Conservation (phyloP, 2,797 vertebrate species). For the Aulostomus chinensis region DNA sequence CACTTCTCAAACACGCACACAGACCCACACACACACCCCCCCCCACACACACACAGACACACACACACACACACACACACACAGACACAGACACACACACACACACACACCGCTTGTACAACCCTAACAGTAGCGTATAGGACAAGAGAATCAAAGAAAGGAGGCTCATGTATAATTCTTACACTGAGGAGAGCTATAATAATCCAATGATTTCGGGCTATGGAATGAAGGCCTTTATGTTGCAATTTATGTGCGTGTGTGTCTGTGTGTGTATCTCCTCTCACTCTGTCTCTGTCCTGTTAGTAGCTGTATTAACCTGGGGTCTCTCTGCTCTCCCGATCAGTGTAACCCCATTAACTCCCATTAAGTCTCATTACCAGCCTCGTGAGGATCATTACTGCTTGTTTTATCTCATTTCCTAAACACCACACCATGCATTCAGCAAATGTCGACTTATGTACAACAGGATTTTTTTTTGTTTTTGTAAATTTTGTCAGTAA, state of each 20-base stretch:
- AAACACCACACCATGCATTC: conserved; percentile 46
- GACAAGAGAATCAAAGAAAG: conserved; percentile 61
- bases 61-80: conserved; percentile 12
- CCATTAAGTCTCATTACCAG: conserved; percentile 70
- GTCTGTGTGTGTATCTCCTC: neutral
- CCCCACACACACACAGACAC: neutral
- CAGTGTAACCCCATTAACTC: conserved; percentile 75
- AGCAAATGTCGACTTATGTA: conserved; percentile 12
- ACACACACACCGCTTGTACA: conserved; percentile 17
- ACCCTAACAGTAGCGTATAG: conserved; percentile 33
- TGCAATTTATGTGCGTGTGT: neutral
- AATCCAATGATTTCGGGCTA: conserved; percentile 49
- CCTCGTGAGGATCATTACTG: conserved; percentile 54
- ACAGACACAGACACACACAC: conserved; percentile 12
- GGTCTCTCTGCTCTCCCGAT: conserved; percentile 65
- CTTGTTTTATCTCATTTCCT: conserved; percentile 58
- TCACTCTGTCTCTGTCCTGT: conserved; percentile 57
- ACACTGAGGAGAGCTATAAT: conserved; percentile 37
- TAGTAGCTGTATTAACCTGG: conserved; percentile 65
- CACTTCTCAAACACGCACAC: neutral
- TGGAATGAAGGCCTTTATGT: conserved; percentile 26
- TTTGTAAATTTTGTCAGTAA: no score
- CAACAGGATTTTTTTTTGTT: conserved; percentile 25
- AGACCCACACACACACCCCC: neutral
- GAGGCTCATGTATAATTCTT: conserved; percentile 60